phyloP scores from a whole-genome alignment of 1,140 invertebrate species.

The Pseudobourletiella spinata region DNA sequence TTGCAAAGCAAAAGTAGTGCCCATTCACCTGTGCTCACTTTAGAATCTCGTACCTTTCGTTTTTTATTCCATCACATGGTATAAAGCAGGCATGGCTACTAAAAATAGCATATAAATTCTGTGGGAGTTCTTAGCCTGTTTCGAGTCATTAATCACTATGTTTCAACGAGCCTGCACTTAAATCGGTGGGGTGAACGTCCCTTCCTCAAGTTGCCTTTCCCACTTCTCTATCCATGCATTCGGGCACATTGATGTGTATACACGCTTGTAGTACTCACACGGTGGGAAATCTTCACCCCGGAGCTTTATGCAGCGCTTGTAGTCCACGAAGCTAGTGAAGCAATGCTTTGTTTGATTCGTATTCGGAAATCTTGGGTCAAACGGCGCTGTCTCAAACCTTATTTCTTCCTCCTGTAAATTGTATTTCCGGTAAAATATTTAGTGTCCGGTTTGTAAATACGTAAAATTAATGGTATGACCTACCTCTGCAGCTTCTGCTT shows the following conservation, averaged over 20 bases:
- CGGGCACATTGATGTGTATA: constrained; percentile 78
- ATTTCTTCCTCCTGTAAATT: not conserved
- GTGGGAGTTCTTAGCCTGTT: not conserved
- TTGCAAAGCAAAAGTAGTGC: too few species aligned
- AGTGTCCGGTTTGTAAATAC: not conserved
- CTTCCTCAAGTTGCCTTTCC: constrained; percentile 70
- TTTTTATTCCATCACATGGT: too few species aligned
- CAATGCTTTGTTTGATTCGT: constrained; percentile 90
- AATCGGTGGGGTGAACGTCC: constrained; percentile 42
- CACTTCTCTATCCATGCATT: constrained; percentile 84
- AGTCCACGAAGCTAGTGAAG: constrained; percentile 86
- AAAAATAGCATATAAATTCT: not conserved
- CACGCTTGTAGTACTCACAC: constrained; percentile 87
- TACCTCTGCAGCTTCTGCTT: too few species aligned
- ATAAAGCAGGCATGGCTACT: too few species aligned
- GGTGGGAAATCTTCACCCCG: constrained; percentile 79
- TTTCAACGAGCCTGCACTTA: not conserved
- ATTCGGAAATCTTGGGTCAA: constrained; percentile 93
- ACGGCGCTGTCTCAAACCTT: constrained; percentile 64
- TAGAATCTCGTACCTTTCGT: too few species aligned
- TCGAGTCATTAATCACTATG: not conserved
- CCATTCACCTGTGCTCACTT: too few species aligned
- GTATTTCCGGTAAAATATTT: not conserved
- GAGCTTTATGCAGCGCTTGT: constrained; percentile 80
- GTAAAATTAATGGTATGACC: too few species aligned